Conservation (phyloP, 2,888 invertebrate genomes). For the Drymonia ruficornis region DNA sequence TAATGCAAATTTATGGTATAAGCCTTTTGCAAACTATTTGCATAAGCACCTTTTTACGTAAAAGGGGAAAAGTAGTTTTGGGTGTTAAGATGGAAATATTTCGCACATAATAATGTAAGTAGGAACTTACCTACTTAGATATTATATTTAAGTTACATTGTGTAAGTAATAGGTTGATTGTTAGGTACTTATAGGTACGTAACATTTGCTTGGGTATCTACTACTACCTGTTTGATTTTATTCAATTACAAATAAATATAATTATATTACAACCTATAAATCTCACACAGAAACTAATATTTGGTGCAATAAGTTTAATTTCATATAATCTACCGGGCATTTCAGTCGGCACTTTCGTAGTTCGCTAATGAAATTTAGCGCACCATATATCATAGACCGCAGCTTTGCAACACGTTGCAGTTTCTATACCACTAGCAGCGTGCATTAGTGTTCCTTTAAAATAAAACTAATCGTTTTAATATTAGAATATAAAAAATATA, state of each 20-base stretch:
- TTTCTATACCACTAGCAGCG: neutral
- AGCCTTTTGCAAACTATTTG: conserved; percentile 13
- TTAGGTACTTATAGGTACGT: too few relatives aligned
- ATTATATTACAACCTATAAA: neutral
- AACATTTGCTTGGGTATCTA: too few relatives aligned
- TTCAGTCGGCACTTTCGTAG: neutral
- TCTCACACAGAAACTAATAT: neutral
- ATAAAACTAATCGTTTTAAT: conserved; percentile 5
- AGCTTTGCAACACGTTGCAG: conserved; percentile 1
- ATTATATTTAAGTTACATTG: too few relatives aligned
- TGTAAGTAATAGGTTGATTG: too few relatives aligned
- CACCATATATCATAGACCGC: conserved; percentile 12
- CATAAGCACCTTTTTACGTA: conserved; percentile 18
- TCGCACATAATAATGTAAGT: neutral
- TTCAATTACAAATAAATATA: too few relatives aligned
- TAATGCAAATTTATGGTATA: conserved; percentile 34
- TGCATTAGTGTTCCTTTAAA: conserved; percentile 5
- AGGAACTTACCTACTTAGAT: too few relatives aligned
- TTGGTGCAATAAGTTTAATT: conserved; percentile 3
- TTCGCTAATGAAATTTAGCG: conserved; percentile 13
- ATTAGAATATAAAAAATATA: neutral
- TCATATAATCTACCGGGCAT: conserved; percentile 8
- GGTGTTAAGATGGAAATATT: neutral
- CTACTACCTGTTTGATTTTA: too few relatives aligned
- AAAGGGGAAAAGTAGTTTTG: conserved; percentile 13